Base-by-base conservation (phyloP, 2,888 invertebrate genomes). In the Rotaria sp. region DNA sequence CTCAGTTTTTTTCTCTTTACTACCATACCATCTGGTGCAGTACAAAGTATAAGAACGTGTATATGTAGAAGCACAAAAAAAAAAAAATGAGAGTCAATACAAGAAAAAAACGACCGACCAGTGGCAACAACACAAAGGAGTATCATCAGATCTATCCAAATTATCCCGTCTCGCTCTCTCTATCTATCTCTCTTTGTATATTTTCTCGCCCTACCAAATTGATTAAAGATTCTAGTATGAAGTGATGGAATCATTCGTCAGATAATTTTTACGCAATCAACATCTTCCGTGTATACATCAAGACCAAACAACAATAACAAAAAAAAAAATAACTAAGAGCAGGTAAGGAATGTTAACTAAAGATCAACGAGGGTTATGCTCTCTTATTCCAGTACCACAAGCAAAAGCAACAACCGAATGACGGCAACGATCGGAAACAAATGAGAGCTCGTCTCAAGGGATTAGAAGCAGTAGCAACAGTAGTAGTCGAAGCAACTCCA, bases 21-120 rank as follows among this genome's bases (percentile, higher is more conserved):
- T 67, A 67, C 67, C 35, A 67, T 35, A 67, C 67, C 67, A 67
- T 67, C 67, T 67, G 67, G 67, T 38, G 67, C 67, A 67, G 38
- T 67, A 35, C 67, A 67, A 67, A 21, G 30, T 35, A 67, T 35
- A 67, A 67, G 67, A 67, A 67, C 67, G 21, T 67, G 52, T 52
- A 52, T 52, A 3, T 24, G 24, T 24, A 21, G 52, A 52, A 52
- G 24, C 52, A 18, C 50, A 52, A 24, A 24, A 52, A 52, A 52
- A 52, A 52, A 52, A 52, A 52, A 24, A 52, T 24, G 24, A 24
- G 24, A 52, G 24, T 24, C 24, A 52, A 52, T 52, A 50, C 13
- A 50, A 50, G 55, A 35, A 8, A 35, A n/a, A 8, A 30, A 59
- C 57, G 57, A 30, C n/a, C n/a, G 57, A 15, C 57, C 30, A 30